A percentile compares a stretch with the other conserved stretches of the same genome.
Conservation (phyloP, 2,797 vertebrate species). For the Amazona ochrocephala region DNA sequence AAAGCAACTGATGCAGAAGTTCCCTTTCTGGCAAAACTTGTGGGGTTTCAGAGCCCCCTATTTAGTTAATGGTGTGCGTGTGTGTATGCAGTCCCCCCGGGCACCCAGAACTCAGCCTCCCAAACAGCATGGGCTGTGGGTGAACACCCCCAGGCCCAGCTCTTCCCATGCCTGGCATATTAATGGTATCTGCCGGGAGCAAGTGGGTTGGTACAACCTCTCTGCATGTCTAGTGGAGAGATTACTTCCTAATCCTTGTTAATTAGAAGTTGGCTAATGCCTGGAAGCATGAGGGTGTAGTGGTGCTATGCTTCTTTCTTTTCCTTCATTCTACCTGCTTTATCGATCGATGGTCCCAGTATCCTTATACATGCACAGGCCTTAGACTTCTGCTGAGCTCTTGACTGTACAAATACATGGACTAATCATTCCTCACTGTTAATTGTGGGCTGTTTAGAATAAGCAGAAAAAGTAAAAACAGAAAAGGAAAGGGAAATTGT, state of each 20-base stretch:
- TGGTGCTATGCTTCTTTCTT: neutral
- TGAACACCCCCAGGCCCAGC: neutral
- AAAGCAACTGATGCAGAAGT: neutral
- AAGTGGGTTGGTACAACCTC: neutral
- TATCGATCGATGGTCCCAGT: neutral
- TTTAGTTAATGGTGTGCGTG: neutral
- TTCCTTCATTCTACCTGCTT: neutral
- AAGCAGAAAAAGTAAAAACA: neutral
- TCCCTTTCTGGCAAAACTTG: neutral
- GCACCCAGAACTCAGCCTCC: neutral
- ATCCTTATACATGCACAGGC: neutral
- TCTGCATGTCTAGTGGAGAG: neutral
- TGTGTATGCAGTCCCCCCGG: fast-evolving
- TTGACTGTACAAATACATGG: neutral
- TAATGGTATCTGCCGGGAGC: neutral
- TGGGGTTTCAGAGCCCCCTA: neutral
- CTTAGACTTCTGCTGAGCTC: neutral
- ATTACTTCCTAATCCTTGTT: slow-evolving; percentile 38
- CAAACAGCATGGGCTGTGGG: fast-evolving
- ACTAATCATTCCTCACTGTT: neutral
- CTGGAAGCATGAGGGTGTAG: neutral
- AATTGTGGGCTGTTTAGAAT: neutral
- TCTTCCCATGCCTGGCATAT: neutral
- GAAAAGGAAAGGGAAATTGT: neutral
- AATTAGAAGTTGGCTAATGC: slow-evolving; percentile 35